Evolutionary conservation across 2,888 invertebrate species (phyloP), one percentile per base, ranked within the genome.

Genomic region (Alloplasta piceator): DNA sequence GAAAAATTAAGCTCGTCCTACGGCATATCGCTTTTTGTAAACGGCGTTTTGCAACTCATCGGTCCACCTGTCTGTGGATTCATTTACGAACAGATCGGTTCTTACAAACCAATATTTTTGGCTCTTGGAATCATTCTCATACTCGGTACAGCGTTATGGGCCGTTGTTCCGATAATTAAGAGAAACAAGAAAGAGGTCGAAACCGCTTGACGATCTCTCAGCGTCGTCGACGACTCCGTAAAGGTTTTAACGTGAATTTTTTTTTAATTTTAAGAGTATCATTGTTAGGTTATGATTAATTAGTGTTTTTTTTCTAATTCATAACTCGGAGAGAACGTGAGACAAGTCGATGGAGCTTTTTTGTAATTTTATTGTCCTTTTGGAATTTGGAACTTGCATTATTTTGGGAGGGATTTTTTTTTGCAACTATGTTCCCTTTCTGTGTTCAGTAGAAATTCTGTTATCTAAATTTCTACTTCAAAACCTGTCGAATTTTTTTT

Each of bases 21-120:
- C 85, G 97, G 97, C 0, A 96, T 97, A 16, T 96, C 97, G 82
- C 92, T 97, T 41, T 97, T 97, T 87, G 94, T 97, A n/a, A 97
- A 97, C 86, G 97, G 97, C 1, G 94, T 97, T 52, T 90, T 97
- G 6, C 97, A 97, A 90, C 91, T 97, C 50, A 92, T 96, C 0
- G 97, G 97, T 0, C 97, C 97, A 1, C 97, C 97, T 0, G 91
- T 97, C 5, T 97, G 97, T 89, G 97, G 97, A 0, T 87, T 94
- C 7, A 95, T 96, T 94, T 95, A 93, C 82, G 95, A 96, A 85
- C 88, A 92, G 38, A 93, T 95, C 0, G 90, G 94, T 0, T 94
- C 95, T 0, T 97, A 96, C 89, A 94, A 94, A 83, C 95, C 96
- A 0, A 93, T 97, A 56, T 96, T 97, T 86, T 94, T 95, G 5